Percentiles rank a stretch among this genome's conserved stretches.
Conservation (phyloP, 1,140 invertebrate genomes). For the Ips nitidus region DNA sequence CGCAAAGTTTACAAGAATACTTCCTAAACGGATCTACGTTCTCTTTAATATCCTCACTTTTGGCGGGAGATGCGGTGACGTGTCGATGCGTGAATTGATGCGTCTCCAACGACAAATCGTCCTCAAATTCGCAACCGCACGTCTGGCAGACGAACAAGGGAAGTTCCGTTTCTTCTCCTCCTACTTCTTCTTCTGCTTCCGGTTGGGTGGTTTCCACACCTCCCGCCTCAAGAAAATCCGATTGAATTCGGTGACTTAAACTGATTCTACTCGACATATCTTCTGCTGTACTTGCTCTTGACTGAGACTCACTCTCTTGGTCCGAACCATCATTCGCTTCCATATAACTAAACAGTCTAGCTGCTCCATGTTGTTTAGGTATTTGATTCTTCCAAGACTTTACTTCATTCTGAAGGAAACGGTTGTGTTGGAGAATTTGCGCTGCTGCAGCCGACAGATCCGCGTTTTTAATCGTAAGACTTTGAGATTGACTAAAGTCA, state of each 20-base stretch:
- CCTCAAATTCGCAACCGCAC: constrained; percentile 58
- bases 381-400: constrained; percentile 50
- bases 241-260: constrained; percentile 71
- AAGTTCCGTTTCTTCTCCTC: constrained; percentile 53
- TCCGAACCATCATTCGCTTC: constrained; percentile 62
- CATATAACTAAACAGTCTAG: constrained; percentile 61
- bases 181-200: constrained; percentile 56
- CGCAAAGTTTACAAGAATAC: constrained; percentile 54
- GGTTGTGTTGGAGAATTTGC: constrained; percentile 45
- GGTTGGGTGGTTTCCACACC: constrained; percentile 51
- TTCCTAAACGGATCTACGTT: constrained; percentile 48
- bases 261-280: constrained; percentile 71
- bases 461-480: constrained; percentile 36
- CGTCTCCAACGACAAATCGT: constrained; percentile 55
- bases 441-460: constrained; percentile 44
- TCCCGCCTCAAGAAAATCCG: constrained; percentile 57
- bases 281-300: constrained; percentile 61
- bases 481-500: constrained; percentile 28
- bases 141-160: constrained; percentile 55
- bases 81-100: constrained; percentile 54
- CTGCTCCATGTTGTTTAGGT: constrained; percentile 58
- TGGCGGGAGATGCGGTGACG: constrained; percentile 53
- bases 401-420: constrained; percentile 44
- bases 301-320: constrained; percentile 47
- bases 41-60: constrained; percentile 49